These are phyloP conservation scores for Gallinago stenura DNA, from an alignment of 2,797 vertebrate genomes.

Conservation along the genomic window DNA sequence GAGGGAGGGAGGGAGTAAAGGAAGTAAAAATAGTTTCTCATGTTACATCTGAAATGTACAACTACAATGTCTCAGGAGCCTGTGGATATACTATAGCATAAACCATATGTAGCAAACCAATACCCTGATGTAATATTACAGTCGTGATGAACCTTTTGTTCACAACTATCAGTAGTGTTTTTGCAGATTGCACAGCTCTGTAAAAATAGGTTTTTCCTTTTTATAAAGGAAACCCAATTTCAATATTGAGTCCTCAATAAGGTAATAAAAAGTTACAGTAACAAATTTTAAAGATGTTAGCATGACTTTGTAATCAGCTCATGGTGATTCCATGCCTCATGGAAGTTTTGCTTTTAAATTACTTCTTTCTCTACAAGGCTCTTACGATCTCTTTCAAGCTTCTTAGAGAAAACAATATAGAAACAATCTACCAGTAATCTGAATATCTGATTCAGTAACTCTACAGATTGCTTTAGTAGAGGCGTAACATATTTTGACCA, in stretches of 20 bases:
- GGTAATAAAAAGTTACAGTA: background rate
- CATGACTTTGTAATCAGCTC: background rate
- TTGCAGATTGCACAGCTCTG: background rate
- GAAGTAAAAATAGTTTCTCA: background rate
- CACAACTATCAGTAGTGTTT: background rate
- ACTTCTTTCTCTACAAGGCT: background rate
- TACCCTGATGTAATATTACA: background rate
- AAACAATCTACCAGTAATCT: background rate
- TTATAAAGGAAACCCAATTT: background rate
- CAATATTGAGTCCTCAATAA: background rate
- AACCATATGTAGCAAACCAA: background rate
- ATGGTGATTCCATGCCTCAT: background rate
- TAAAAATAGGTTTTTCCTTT: background rate
- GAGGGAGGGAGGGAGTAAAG: background rate
- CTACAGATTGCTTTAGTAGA: background rate
- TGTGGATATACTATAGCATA: background rate
- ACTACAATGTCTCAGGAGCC: fast-evolving
- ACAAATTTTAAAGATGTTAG: background rate
- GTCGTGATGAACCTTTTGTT: background rate
- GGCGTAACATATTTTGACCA: background rate
- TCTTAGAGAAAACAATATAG: background rate
- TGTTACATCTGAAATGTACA: background rate
- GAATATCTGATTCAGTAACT: background rate
- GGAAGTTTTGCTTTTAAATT: background rate
- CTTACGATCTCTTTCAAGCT: background rate